These are phyloP conservation scores for Tragelaphus scriptus DNA, from an alignment of 2,113 vertebrate species.

Conservation along the genomic window DNA sequence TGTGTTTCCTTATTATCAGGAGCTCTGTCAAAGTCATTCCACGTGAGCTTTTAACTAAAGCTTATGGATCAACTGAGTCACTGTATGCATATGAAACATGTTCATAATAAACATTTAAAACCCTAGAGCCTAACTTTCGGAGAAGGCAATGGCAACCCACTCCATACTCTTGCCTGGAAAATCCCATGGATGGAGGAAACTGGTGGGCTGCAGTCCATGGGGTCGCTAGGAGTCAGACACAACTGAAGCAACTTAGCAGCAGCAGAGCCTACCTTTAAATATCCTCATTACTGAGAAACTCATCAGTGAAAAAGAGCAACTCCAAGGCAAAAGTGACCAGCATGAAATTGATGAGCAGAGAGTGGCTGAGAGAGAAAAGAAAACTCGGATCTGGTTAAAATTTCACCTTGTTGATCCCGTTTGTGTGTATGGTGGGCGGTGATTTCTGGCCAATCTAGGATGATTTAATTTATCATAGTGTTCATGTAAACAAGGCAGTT, in stretches of 20 bases:
- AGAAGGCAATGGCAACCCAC: no score
- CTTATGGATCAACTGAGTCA: constrained; percentile 39
- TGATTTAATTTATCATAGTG: constrained; percentile 21
- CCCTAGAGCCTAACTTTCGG: background rate
- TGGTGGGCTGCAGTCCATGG: no score
- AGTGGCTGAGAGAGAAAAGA: background rate
- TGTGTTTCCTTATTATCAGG: background rate
- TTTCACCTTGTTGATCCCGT: background rate
- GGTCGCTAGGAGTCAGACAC: no score
- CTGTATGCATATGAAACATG: background rate
- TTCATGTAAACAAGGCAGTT: background rate
- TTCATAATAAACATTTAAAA: constrained; percentile 40
- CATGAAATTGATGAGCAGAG: background rate
- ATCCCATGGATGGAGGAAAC: no score
- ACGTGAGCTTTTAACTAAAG: background rate
- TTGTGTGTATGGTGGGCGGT: background rate
- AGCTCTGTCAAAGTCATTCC: constrained; percentile 15
- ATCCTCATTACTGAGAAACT: constrained; percentile 26
- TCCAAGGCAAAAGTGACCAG: constrained; percentile 12
- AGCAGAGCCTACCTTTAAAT: constrained; percentile 48
- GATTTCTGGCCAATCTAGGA: constrained; percentile 8
- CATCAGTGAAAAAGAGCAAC: background rate
- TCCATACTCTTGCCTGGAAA: no score
- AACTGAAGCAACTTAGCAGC: no score
- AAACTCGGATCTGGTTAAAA: background rate